These are phyloP conservation scores for Andrena minutula DNA, from an alignment of 2,888 invertebrate species.

Conservation along the genomic window DNA sequence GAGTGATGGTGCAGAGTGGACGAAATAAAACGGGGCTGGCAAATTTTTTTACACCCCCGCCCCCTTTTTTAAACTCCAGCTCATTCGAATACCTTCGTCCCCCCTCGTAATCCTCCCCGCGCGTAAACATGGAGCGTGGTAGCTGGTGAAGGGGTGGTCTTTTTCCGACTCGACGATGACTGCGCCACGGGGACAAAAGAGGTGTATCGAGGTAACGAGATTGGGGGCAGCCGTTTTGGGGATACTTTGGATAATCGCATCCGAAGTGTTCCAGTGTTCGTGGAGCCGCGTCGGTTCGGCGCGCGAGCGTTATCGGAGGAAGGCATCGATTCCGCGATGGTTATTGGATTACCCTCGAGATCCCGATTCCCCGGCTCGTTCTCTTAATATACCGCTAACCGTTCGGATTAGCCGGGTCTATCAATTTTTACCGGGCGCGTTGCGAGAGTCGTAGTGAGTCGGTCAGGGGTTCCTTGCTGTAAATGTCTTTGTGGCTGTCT, in stretches of 20 bases:
- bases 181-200: background rate
- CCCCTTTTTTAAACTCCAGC: background rate
- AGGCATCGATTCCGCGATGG: constrained; percentile 57
- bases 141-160: too few relatives aligned
- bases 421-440: constrained; percentile 27
- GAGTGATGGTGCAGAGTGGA: constrained; percentile 21
- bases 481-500: too few relatives aligned
- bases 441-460: too few relatives aligned
- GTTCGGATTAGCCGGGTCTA: constrained; percentile 19
- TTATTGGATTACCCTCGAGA: constrained; percentile 64
- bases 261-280: constrained; percentile 35
- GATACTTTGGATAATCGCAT: constrained; percentile 50
- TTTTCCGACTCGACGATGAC: too few relatives aligned
- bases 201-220: background rate
- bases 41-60: background rate
- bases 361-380: constrained; percentile 41
- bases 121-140: too few relatives aligned
- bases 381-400: constrained; percentile 48
- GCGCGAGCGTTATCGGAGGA: constrained; percentile 45
- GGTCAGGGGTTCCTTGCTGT: too few relatives aligned
- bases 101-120: background rate
- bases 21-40: constrained; percentile 19
- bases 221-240: background rate
- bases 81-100: constrained; percentile 1
- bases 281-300: constrained; percentile 20